Conservation (phyloP, 2,888 invertebrate genomes). For the Agrochola macilenta region DNA sequence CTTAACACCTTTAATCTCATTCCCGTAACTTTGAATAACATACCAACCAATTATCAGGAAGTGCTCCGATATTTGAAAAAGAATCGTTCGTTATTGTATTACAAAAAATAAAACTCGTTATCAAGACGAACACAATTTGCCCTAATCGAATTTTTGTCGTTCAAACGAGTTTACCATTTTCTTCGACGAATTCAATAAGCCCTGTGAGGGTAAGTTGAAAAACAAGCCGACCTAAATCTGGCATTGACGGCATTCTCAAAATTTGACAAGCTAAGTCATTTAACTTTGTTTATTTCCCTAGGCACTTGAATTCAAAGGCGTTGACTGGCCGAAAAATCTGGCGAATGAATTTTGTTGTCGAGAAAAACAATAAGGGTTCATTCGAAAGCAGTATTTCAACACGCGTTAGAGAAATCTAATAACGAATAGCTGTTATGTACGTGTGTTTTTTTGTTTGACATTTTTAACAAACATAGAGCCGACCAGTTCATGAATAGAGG, state of each 20-base stretch:
- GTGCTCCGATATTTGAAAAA: constrained; percentile 8
- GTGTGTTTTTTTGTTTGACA: not conserved
- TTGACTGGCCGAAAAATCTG: constrained; percentile 17
- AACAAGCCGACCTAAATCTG: constrained; percentile 61
- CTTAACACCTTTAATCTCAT: not conserved
- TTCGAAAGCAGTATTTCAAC: not conserved
- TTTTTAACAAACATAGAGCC: not conserved
- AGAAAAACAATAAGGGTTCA: constrained; percentile 24
- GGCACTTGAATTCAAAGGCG: constrained; percentile 38
- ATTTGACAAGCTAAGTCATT: constrained; percentile 63
- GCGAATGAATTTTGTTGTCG: constrained; percentile 13
- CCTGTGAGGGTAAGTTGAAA: constrained; percentile 49
- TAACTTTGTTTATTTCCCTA: constrained; percentile 61
- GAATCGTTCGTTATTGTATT: constrained; percentile 63
- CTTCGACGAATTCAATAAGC: constrained; percentile 67
- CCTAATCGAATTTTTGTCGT: constrained; percentile 66
- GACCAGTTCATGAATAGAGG: not conserved
- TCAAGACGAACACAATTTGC: constrained; percentile 57
- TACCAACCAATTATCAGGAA: constrained; percentile 14
- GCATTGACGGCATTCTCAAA: constrained; percentile 58
- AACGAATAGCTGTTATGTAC: not conserved
- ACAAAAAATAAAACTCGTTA: constrained; percentile 55
- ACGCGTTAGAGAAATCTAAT: not conserved
- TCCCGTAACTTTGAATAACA: constrained; percentile 10
- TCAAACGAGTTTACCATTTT: constrained; percentile 66